Percentiles rank a stretch among this genome's conserved stretches.
Evolutionary conservation across 2,888 invertebrate genomes (phyloP).

Genomic region (Lomographa bimaculata): DNA sequence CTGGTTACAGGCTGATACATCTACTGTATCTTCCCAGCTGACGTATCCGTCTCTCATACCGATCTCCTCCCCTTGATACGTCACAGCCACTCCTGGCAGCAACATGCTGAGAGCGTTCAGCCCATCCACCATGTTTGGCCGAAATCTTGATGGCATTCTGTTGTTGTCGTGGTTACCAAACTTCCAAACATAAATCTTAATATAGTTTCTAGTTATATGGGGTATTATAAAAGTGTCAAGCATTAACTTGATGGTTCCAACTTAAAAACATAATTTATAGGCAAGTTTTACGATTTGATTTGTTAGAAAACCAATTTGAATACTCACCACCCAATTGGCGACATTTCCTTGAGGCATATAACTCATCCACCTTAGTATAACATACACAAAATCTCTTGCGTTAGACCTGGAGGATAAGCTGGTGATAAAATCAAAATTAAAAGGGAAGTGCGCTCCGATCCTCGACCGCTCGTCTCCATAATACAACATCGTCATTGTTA

Average conservation of each 20-base stretch:
- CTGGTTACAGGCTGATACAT: constrained; percentile 80
- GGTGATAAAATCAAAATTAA: constrained; percentile 86
- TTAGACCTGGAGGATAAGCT: constrained; percentile 68
- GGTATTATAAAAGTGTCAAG: not conserved
- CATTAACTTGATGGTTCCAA: not conserved
- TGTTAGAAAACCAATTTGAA: not conserved
- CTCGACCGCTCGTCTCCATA: constrained; percentile 74
- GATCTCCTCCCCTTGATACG: constrained; percentile 93
- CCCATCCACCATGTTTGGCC: constrained; percentile 86
- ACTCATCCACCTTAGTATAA: constrained; percentile 83
- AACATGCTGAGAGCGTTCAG: constrained; percentile 87
- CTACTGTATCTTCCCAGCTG: constrained; percentile 83
- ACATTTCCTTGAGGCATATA: constrained; percentile 82
- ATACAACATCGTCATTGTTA: constrained; percentile 82
- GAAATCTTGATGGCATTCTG: constrained; percentile 85
- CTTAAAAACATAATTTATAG: no score
- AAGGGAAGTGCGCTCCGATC: constrained; percentile 85
- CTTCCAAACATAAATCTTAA: constrained; percentile 50
- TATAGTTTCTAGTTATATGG: not conserved
- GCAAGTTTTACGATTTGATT: no score
- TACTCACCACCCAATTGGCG: constrained; percentile 86
- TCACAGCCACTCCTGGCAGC: constrained; percentile 89
- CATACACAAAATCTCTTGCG: constrained; percentile 73
- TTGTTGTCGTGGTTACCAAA: constrained; percentile 88
- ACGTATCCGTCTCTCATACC: constrained; percentile 86